A percentile compares a stretch with the other conserved stretches of the same genome.
phyloP scores from a whole-genome alignment of 2,888 invertebrate genomes.

The Aleiodes alternator region DNA sequence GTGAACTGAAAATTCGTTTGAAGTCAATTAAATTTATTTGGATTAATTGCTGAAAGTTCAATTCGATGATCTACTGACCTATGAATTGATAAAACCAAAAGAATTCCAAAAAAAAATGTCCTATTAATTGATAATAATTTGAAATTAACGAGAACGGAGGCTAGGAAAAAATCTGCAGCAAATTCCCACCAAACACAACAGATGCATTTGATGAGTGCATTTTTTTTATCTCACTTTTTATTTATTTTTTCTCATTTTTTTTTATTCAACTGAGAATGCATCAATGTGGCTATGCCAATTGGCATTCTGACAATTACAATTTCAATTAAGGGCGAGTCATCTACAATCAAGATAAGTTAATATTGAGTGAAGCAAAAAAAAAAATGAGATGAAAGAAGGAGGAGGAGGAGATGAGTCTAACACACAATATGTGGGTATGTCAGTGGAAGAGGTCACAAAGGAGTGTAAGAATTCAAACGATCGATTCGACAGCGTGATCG shows the following conservation, averaged over 20 bases:
- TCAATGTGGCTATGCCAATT: conserved; percentile 29
- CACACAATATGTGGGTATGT: conserved; percentile 25
- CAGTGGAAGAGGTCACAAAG: conserved; percentile 29
- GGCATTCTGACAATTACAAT: conserved; percentile 23
- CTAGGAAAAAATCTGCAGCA: not conserved
- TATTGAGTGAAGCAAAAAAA: conserved; percentile 8
- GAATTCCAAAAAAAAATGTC: no score
- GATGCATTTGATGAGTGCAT: not conserved
- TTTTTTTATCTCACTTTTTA: not conserved
- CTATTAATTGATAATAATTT: no score
- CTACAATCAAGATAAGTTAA: conserved; percentile 28
- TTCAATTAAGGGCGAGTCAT: conserved; percentile 33
- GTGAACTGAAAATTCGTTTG: no score
- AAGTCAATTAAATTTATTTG: no score
- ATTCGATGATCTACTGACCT: no score
- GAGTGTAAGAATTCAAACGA: conserved; percentile 31
- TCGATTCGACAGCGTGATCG: conserved; percentile 45
- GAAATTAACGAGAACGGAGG: no score
- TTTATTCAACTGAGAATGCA: conserved; percentile 3
- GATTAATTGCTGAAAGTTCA: no score
- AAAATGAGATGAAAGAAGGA: not conserved
- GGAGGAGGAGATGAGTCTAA: conserved; percentile 8
- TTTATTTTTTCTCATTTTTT: no score
- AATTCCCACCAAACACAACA: conserved; percentile 15
- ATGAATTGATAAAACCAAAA: no score